A percentile compares a stretch with the other conserved stretches of the same genome.
phyloP scores from a whole-genome alignment of 2,888 invertebrate species.

The Caenorhabditis sp. region DNA sequence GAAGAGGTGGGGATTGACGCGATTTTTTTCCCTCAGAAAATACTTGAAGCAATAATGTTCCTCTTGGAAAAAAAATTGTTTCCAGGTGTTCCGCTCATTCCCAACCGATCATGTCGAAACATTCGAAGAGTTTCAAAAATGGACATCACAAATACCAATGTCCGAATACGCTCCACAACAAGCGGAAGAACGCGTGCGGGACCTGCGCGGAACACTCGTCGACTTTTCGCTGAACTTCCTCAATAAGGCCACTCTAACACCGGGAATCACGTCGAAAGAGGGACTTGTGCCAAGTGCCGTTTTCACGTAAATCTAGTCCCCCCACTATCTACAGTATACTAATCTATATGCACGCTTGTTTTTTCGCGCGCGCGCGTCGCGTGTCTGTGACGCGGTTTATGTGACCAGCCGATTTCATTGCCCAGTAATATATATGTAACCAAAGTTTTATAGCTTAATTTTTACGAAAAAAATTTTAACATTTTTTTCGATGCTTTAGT shows the following conservation, averaged over 20 bases:
- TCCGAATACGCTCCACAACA: constrained; percentile 78
- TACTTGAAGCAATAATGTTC: no score
- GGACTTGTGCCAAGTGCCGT: constrained; percentile 89
- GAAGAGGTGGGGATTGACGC: constrained; percentile 77
- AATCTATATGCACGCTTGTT: not conserved
- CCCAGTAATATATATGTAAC: no score
- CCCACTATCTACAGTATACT: not conserved
- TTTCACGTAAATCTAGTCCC: constrained; percentile 79
- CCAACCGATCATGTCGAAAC: constrained; percentile 85
- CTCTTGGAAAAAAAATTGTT: not conserved
- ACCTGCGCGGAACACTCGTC: constrained; percentile 81
- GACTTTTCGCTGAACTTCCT: constrained; percentile 88
- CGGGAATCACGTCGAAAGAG: constrained; percentile 84
- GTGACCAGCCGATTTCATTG: no score
- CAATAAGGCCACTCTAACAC: constrained; percentile 84
- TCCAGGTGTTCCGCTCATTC: constrained; percentile 85
- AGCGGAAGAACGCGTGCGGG: constrained; percentile 60
- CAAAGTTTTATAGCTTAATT: no score
- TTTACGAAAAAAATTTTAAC: no score
- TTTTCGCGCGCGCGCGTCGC: no score
- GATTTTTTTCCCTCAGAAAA: not conserved
- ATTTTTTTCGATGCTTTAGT: no score
- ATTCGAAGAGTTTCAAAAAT: constrained; percentile 80
- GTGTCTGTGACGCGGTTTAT: no score
- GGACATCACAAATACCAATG: constrained; percentile 80